Evolutionary conservation across 2,113 vertebrate species (phyloP).

Genomic region (Hippotragus niger): DNA sequence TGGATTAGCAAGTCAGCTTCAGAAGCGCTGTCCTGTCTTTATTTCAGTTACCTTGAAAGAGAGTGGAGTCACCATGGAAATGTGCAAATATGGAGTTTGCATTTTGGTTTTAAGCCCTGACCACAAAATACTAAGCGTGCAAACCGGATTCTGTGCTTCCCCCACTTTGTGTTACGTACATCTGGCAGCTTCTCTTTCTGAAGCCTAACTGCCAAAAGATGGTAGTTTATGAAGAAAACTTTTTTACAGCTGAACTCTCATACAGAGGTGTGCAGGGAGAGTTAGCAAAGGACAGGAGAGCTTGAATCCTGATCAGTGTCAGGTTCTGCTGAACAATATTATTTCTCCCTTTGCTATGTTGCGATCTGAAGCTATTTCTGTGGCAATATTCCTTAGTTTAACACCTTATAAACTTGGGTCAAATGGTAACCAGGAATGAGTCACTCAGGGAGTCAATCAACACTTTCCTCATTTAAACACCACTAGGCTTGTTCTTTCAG

Average conservation of each 20-base stretch:
- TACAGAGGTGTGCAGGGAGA: neutral
- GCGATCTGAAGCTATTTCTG: neutral
- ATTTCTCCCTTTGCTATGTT: neutral
- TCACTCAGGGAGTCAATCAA: neutral
- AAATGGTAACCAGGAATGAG: neutral
- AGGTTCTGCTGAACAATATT: neutral
- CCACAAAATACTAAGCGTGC: neutral
- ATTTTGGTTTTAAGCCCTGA: slow-evolving; percentile 18
- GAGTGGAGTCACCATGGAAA: slow-evolving; percentile 38
- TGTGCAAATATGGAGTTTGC: slow-evolving; percentile 64
- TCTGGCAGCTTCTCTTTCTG: neutral
- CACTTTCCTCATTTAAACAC: neutral
- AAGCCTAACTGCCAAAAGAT: neutral
- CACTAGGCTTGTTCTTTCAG: neutral
- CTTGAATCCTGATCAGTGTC: neutral
- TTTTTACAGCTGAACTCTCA: neutral
- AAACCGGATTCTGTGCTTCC: neutral
- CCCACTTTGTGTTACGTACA: neutral
- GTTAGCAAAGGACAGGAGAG: neutral
- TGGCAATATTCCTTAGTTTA: neutral
- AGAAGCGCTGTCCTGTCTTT: neutral
- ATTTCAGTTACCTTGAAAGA: slow-evolving; percentile 1
- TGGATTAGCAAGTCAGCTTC: neutral
- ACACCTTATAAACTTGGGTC: neutral
- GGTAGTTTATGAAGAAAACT: neutral